A percentile compares a stretch with the other conserved stretches of the same genome.
phyloP scores from a whole-genome alignment of 2,888 invertebrate genomes.

The Lepidochitona cinerea region DNA sequence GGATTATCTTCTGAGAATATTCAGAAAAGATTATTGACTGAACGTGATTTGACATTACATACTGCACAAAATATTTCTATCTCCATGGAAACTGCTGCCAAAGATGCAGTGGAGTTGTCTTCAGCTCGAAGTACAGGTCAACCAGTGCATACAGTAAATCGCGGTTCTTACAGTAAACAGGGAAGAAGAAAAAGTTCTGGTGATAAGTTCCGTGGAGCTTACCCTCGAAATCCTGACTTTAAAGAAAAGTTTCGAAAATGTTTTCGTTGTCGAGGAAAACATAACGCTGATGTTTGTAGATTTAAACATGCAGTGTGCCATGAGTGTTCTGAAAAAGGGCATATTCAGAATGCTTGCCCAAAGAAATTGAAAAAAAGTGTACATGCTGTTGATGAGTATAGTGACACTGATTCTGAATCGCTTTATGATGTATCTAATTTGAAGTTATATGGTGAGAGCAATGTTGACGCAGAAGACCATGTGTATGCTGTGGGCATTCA shows the following conservation, averaged over 20 bases:
- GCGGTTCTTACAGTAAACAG: not conserved
- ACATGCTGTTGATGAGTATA: not conserved
- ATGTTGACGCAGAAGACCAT: not conserved
- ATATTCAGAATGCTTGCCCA: constrained; percentile 1
- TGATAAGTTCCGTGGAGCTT: not conserved
- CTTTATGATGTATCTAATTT: not conserved
- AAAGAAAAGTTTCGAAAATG: not conserved
- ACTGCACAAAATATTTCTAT: constrained; percentile 17
- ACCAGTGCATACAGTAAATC: not conserved
- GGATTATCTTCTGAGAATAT: constrained; percentile 19
- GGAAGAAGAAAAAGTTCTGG: not conserved
- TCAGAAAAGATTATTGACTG: constrained; percentile 23
- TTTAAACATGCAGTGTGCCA: constrained; percentile 13
- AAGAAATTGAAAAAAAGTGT: not conserved
- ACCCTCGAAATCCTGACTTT: not conserved
- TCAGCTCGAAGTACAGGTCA: not conserved
- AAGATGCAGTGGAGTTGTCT: constrained; percentile 22
- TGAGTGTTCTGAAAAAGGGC: constrained; percentile 11
- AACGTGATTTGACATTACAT: constrained; percentile 10
- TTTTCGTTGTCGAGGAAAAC: constrained; percentile 7
- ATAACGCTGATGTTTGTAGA: constrained; percentile 8
- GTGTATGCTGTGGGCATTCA: not conserved
- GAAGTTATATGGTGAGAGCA: not conserved
- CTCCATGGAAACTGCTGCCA: constrained; percentile 28
- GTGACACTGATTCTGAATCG: not conserved